Base-by-base conservation (phyloP, 2,888 invertebrate genomes). In the Oithona nana region DNA sequence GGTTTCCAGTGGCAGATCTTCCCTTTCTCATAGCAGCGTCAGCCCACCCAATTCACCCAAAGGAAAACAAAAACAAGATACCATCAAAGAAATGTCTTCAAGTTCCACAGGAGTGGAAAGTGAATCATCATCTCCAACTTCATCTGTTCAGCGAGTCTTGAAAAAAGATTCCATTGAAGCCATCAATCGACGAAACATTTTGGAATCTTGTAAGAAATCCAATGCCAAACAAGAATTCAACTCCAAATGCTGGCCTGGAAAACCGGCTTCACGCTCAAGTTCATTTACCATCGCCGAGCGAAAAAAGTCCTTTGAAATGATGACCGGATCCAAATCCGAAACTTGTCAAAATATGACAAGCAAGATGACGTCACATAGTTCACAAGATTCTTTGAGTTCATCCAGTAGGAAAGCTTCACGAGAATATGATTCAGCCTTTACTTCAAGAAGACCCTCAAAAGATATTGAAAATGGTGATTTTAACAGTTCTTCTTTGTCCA, bases 201-300 rank as follows among this genome's bases (percentile, higher is more conserved):
- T 89, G 60, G 86, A 88, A 26, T 88, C 87, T 57, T 87, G 88
- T 1, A 84, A 86, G 73, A 86, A 85, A 71, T 80, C 88, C 69
- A 87, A 86, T 71, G 54, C 24, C 24, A 54, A 54, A 11, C 22
- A 16, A 13, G 54, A 26, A 3, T 26, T 54, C 3, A 49, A n/a
- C 3, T 56, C 56, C 1, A 56, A 20, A 1, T 26, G 20, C 8
- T 28, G 20, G 11, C 11, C 26, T 20, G 58, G 58, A 22, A 60
- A 60, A 50, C 60, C 60, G 16, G 60, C 60, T 6, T 48, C 51
- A 11, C 49, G 60, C 22, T 60, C 60, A 3, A 55, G 54, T 13
- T 54, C 52, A 22, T 61, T 54, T 29, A 61, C 52, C 20, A 61
- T 61, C 20, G 55, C 54, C 16, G 61, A 61, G 29, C 24, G 61